phyloP scores from a whole-genome alignment of 2,113 vertebrate species.

The Lepisosteus oculatus region DNA sequence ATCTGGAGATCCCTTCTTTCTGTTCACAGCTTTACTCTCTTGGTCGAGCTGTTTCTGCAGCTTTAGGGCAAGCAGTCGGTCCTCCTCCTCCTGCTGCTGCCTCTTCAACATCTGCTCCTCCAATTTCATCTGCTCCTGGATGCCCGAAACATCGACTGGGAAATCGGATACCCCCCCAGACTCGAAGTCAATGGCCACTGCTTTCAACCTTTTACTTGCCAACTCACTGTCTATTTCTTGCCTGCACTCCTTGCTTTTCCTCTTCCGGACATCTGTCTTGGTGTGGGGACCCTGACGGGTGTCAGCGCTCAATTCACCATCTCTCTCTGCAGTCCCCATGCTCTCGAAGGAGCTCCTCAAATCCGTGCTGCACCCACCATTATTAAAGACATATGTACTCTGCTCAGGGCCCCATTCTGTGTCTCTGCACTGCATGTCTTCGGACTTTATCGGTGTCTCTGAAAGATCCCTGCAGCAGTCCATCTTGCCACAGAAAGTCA shows the following conservation, averaged over 20 bases:
- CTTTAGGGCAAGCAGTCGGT: constrained; percentile 74
- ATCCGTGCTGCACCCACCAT: no score
- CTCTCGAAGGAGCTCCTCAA: no score
- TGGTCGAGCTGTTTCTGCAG: constrained; percentile 77
- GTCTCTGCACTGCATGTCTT: no score
- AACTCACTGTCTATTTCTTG: background rate
- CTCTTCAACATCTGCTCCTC: constrained; percentile 67
- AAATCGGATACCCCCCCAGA: background rate
- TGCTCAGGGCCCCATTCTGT: no score
- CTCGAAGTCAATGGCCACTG: background rate
- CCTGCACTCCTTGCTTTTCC: constrained; percentile 37
- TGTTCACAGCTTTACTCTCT: constrained; percentile 60
- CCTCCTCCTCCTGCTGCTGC: constrained; percentile 79
- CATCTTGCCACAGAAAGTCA: background rate
- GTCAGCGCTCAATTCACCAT: background rate
- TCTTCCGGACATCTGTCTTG: constrained; percentile 32
- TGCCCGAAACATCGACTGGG: background rate
- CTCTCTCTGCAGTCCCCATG: background rate
- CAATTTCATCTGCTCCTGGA: constrained; percentile 53
- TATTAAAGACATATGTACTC: no score
- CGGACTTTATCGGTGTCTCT: no score
- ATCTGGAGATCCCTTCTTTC: constrained; percentile 78
- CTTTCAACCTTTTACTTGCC: constrained; percentile 19
- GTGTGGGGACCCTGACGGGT: background rate
- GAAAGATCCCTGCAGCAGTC: no score